phyloP scores from a whole-genome alignment of 2,797 vertebrate species.

The Xenops minutus region DNA sequence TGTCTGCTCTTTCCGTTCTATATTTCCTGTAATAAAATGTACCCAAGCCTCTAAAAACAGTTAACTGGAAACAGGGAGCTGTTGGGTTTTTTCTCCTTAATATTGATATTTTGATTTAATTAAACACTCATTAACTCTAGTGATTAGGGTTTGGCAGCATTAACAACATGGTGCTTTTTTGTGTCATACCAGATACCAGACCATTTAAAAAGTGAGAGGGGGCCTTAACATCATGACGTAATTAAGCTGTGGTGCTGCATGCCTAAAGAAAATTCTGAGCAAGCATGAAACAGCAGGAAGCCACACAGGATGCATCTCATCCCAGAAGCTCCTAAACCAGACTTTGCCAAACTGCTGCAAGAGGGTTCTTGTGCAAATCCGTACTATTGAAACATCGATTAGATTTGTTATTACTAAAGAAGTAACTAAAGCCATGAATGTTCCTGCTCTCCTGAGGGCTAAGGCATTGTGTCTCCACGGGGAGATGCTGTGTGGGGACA shows the following conservation, averaged over 20 bases:
- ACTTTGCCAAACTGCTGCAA: neutral
- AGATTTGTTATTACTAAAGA: neutral
- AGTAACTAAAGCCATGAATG: neutral
- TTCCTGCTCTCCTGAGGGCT: neutral
- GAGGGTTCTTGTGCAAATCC: neutral
- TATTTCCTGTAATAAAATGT: neutral
- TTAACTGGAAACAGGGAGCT: neutral
- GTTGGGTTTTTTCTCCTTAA: neutral
- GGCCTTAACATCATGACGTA: neutral
- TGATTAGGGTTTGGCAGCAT: neutral
- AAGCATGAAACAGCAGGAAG: neutral
- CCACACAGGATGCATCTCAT: neutral
- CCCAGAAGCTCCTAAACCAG: neutral
- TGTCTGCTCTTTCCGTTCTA: neutral
- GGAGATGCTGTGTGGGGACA: neutral
- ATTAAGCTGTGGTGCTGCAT: neutral
- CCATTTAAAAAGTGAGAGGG: neutral
- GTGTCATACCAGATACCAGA: neutral
- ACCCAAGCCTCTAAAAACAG: neutral
- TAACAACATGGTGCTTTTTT: neutral
- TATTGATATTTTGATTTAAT: neutral
- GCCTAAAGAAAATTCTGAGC: neutral
- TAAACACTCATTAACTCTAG: neutral
- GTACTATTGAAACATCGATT: fast-evolving
- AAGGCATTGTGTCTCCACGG: neutral